These are phyloP conservation scores for Anthonomus grandis DNA, from an alignment of 1,140 invertebrate species.

Conservation along the genomic window DNA sequence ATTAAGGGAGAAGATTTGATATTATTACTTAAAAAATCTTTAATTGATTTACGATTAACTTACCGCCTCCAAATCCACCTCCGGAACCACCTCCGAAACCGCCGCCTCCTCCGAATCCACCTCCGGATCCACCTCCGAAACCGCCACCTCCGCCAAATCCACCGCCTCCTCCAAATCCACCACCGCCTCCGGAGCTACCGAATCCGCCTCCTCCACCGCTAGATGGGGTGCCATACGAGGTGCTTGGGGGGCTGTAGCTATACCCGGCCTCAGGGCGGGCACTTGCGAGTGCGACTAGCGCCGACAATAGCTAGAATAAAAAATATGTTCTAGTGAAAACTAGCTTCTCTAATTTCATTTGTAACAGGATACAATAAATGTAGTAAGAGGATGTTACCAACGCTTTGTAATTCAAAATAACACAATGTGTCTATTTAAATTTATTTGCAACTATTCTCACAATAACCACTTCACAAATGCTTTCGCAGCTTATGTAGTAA, in stretches of 20 bases:
- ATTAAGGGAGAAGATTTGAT: too few relatives aligned
- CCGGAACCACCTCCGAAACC: conserved; percentile 21
- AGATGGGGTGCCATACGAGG: conserved; percentile 47
- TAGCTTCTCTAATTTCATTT: too few relatives aligned
- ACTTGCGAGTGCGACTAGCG: conserved; percentile 44
- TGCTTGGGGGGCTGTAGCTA: conserved; percentile 49
- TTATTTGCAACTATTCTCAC: too few relatives aligned
- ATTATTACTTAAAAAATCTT: too few relatives aligned
- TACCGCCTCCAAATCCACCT: conserved; percentile 31
- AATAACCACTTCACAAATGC: too few relatives aligned
- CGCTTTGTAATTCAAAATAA: too few relatives aligned
- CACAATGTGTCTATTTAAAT: too few relatives aligned
- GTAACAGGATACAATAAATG: too few relatives aligned
- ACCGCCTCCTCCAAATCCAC: conserved; percentile 23
- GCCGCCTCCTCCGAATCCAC: conserved; percentile 34
- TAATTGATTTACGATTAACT: too few relatives aligned
- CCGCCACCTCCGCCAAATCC: conserved; percentile 22
- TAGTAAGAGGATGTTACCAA: too few relatives aligned
- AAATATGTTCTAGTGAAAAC: too few relatives aligned
- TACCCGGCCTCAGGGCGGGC: conserved; percentile 49
- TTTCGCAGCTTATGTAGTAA: too few relatives aligned
- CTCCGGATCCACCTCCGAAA: conserved; percentile 32
- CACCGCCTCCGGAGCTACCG: conserved; percentile 31
- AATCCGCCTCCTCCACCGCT: conserved; percentile 41
- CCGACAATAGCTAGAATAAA: conserved; percentile 42